Percentiles rank a stretch among this genome's conserved stretches.
Conservation (phyloP, 2,888 invertebrate genomes). For the Pammene aurita region DNA sequence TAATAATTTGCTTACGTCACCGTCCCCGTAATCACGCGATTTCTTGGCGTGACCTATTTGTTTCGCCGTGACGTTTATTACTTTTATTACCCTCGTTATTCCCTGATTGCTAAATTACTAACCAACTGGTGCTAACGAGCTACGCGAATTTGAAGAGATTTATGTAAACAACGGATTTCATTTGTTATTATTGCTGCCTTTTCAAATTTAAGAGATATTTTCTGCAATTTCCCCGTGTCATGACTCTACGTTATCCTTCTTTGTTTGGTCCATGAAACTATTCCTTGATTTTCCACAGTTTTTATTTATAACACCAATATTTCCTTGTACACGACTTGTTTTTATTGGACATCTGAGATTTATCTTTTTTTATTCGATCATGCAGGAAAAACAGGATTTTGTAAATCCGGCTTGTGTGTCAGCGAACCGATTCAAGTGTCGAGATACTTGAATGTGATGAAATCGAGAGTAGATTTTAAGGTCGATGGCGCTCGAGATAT, state of each 20-base stretch:
- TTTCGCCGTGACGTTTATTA: slow-evolving; percentile 32
- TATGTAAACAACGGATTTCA: slow-evolving; percentile 10
- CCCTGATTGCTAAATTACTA: slow-evolving; percentile 36
- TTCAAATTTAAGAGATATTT: background rate
- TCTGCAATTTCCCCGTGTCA: too few relatives aligned
- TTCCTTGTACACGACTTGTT: too few relatives aligned
- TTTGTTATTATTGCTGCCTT: background rate
- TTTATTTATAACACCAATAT: too few relatives aligned
- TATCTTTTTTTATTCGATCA: slow-evolving; percentile 26
- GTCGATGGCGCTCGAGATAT: slow-evolving; percentile 25
- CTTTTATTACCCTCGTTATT: slow-evolving; percentile 34
- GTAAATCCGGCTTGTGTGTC: slow-evolving; percentile 35
- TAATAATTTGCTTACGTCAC: slow-evolving; percentile 42
- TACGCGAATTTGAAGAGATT: slow-evolving; percentile 11
- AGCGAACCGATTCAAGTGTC: slow-evolving; percentile 21
- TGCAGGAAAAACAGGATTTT: slow-evolving; percentile 34
- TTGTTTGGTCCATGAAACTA: too few relatives aligned
- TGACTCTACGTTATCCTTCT: too few relatives aligned
- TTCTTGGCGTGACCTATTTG: slow-evolving; percentile 33
- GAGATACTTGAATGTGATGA: slow-evolving; percentile 25
- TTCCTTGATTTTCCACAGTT: too few relatives aligned
- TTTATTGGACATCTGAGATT: background rate
- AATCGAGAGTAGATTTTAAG: slow-evolving; percentile 39
- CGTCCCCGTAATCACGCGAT: slow-evolving; percentile 37
- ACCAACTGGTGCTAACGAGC: slow-evolving; percentile 21